Evolutionary conservation across 30 jellyfish, hydroid and myxozoan genomes (phyloP).

Genomic region (Hydra vulgaris): DNA sequence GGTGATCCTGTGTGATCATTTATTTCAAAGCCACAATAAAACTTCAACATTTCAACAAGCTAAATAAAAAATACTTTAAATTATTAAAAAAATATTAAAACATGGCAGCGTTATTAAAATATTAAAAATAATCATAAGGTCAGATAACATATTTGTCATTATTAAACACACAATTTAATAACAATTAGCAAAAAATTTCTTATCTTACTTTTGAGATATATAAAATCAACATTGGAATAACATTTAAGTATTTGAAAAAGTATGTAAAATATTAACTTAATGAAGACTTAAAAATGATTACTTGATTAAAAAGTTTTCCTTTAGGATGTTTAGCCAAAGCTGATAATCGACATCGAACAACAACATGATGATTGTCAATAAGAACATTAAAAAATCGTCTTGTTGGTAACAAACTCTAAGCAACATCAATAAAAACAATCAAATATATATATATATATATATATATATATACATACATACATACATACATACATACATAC

Average conservation of each 20-base stretch:
- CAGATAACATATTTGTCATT: no score
- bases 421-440: no score
- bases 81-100: neutral
- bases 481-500: no score
- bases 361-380: slow-evolving; percentile 92
- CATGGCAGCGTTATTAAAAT: no score
- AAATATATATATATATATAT: neutral
- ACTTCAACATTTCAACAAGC: slow-evolving; percentile 79
- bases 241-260: no score
- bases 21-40: slow-evolving; percentile 81
- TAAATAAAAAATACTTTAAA: slow-evolving; percentile 7
- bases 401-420: slow-evolving; percentile 86
- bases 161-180: no score
- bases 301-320: slow-evolving; percentile 91
- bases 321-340: slow-evolving; percentile 51
- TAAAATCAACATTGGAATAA: no score
- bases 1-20: slow-evolving; percentile 90
- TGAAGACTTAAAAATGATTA: no score
- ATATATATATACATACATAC: neutral
- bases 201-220: no score
- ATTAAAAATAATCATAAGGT: no score
- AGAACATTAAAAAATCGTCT: slow-evolving; percentile 79
- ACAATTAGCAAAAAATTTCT: no score
- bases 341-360: slow-evolving; percentile 82
- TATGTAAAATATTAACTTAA: no score